Evolutionary conservation across 2,113 vertebrate species (phyloP), one percentile per base, ranked within the genome.

Genomic region (Nematolebias whitei): DNA sequence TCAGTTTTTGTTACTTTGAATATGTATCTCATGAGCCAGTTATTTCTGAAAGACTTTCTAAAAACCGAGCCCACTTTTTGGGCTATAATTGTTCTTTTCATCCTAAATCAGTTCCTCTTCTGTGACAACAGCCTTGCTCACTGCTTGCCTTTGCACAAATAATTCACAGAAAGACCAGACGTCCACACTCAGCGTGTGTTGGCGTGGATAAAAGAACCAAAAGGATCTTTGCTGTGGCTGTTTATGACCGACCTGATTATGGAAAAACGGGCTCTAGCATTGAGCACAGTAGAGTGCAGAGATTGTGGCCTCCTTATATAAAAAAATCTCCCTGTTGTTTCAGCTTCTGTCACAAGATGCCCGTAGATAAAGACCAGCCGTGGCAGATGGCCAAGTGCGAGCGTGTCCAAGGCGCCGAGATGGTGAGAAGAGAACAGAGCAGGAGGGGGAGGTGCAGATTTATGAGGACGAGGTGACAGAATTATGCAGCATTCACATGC

Each of bases 221-320:
- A 38, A 48, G 47, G 49, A 45, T 9, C 47, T 78, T 44, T 50
- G 54, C n/a, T 2, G 68, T 32, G 24, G 47, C 49, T 77, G 55
- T 65, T 75, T 84, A 55, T 87, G 80, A 79, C 82, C 80, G 84
- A 87, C 81, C 86, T 85, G 80, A 82, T 85, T 90, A 83, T 81
- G 72, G 78, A 88, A n/a, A 84, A 83, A 68, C 74, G 41, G 80
- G 69, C 80, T 23, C 63, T 81, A 87, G 85, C 87, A 12, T 51
- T 2, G n/a, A 51, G 88, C 90, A 88, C 80, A 73, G 80, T 20
- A 83, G 62, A 72, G 63, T 45, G 67, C 58, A 52, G 51, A 56
- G 68, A 74, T 50, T 64, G 77, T 70, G 81, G 76, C 70, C 71
- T 80, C 76, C 78, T 74, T 56, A 62, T 83, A 82, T 80, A 82